Conservation (phyloP, 1,140 invertebrate genomes). For the Cotesia vestalis region DNA sequence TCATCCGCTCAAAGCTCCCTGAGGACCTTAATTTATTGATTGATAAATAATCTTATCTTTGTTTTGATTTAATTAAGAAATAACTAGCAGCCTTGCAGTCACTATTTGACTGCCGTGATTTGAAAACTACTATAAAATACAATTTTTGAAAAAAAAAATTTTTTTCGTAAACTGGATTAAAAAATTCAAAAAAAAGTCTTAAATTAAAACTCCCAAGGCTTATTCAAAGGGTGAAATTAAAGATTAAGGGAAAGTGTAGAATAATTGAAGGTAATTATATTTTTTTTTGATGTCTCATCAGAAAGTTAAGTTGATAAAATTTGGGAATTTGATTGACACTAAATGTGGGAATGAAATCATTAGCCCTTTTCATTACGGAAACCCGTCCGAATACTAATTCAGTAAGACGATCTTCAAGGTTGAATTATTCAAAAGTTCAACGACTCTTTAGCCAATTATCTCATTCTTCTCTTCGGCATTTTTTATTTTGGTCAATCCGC, state of each 20-base stretch:
- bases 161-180: too few relatives aligned
- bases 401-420: not conserved
- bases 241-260: not conserved
- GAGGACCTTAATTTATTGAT: too few relatives aligned
- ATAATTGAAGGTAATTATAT: not conserved
- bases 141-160: too few relatives aligned
- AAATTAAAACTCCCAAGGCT: too few relatives aligned
- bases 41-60: too few relatives aligned
- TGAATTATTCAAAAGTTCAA: slow-evolving; percentile 19
- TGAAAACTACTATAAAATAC: too few relatives aligned
- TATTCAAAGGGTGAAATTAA: not conserved
- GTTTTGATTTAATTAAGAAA: too few relatives aligned
- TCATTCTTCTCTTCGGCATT: not conserved
- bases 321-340: slow-evolving; percentile 12
- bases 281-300: not conserved
- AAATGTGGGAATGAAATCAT: slow-evolving; percentile 8
- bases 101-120: too few relatives aligned
- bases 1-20: too few relatives aligned
- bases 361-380: slow-evolving; percentile 2
- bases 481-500: not conserved
- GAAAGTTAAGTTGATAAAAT: not conserved
- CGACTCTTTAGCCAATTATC: not conserved
- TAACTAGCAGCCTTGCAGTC: too few relatives aligned
- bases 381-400: slow-evolving; percentile 16
- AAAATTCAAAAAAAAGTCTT: too few relatives aligned